These are phyloP conservation scores for Lonchura striata DNA, from an alignment of 2,113 vertebrate genomes.

Conservation along the genomic window DNA sequence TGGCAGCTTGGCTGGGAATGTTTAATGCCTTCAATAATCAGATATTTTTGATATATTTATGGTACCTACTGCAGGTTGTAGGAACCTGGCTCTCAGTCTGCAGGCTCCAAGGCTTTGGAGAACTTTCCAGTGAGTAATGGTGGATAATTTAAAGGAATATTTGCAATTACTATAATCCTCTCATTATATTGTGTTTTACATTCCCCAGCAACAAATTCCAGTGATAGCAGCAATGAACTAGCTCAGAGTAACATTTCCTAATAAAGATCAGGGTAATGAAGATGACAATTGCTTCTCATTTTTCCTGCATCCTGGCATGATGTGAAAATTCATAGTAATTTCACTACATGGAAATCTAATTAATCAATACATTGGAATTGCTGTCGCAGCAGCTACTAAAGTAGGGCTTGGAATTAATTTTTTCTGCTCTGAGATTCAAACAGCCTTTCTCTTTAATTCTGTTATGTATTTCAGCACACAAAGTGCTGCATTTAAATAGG, in stretches of 20 bases:
- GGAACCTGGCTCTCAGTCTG: neutral
- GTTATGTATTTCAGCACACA: neutral
- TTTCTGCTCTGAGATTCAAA: neutral
- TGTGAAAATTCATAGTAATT: neutral
- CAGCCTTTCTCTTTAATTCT: neutral
- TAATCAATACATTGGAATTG: neutral
- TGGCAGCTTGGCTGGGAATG: neutral
- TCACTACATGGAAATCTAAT: neutral
- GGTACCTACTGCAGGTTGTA: neutral
- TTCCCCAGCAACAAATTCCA: neutral
- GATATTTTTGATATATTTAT: neutral
- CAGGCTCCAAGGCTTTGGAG: neutral
- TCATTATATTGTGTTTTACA: neutral
- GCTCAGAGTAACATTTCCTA: neutral
- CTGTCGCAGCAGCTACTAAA: neutral
- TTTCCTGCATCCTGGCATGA: neutral
- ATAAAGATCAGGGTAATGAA: slow-evolving; percentile 9
- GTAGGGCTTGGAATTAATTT: neutral
- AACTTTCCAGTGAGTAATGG: neutral
- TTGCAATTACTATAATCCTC: neutral
- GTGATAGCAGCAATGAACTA: neutral
- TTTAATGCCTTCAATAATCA: neutral
- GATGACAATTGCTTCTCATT: neutral
- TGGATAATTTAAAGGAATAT: neutral
- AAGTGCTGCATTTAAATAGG: neutral